A percentile compares a stretch with the other conserved stretches of the same genome.
Evolutionary conservation across 1,140 invertebrate genomes (phyloP).

Genomic region (Manduca sexta): DNA sequence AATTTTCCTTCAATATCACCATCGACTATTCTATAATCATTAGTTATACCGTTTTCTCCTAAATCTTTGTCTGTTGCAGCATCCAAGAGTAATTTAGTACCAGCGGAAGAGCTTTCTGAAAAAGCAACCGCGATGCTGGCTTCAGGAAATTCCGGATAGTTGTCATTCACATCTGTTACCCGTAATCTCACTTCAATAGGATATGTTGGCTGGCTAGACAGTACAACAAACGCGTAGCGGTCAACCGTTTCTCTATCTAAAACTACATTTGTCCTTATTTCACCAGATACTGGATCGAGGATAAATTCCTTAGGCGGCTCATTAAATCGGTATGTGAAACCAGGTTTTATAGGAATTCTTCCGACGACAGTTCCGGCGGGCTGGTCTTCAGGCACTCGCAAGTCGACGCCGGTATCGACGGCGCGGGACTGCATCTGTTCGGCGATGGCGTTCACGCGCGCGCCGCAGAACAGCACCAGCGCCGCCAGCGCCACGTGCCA

Average conservation of each 20-base stretch:
- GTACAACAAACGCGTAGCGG: slow-evolving; percentile 89
- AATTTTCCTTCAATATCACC: slow-evolving; percentile 93
- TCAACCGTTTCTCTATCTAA: slow-evolving; percentile 89
- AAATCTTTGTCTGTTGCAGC: slow-evolving; percentile 90
- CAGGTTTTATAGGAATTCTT: slow-evolving; percentile 87
- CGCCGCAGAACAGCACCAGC: slow-evolving; percentile 57
- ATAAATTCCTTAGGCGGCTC: slow-evolving; percentile 89
- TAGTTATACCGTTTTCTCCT: slow-evolving; percentile 88
- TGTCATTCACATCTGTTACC: slow-evolving; percentile 92
- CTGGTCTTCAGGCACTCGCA: slow-evolving; percentile 90
- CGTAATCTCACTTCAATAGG: slow-evolving; percentile 92
- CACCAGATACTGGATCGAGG: slow-evolving; percentile 85
- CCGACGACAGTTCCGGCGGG: slow-evolving; percentile 88
- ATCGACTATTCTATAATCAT: slow-evolving; percentile 90
- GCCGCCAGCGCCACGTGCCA: slow-evolving; percentile 67
- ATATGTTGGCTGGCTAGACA: slow-evolving; percentile 94
- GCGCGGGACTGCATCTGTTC: slow-evolving; percentile 88
- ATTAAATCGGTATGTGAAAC: slow-evolving; percentile 93
- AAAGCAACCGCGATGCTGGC: slow-evolving; percentile 88
- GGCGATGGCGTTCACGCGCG: slow-evolving; percentile 51
- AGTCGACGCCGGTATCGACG: slow-evolving; percentile 88
- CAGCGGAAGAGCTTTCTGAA: slow-evolving; percentile 91
- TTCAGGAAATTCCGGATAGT: slow-evolving; percentile 92
- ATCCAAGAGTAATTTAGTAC: slow-evolving; percentile 89
- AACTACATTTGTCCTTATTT: slow-evolving; percentile 86